Evolutionary conservation across 1,140 invertebrate species (phyloP).

Genomic region (Pemphigus obesinymphae): DNA sequence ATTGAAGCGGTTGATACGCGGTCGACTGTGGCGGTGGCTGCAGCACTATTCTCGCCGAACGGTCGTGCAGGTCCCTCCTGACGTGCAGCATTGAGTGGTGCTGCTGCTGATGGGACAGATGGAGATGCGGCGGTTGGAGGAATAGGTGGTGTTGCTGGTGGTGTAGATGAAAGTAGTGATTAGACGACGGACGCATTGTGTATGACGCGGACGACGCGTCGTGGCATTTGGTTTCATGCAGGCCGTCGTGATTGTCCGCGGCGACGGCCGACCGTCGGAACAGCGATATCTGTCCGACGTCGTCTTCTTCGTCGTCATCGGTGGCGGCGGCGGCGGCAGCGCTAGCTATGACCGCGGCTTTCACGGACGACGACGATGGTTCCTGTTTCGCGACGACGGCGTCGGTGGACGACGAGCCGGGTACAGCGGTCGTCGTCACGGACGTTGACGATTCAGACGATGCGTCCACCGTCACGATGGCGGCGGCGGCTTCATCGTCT

Average conservation of each 20-base stretch:
- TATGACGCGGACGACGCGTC: conserved; percentile 35
- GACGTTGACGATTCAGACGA: conserved; percentile 52
- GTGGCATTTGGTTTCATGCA: conserved; percentile 33
- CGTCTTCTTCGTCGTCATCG: not conserved
- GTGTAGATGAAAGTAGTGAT: not conserved
- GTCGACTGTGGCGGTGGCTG: not conserved
- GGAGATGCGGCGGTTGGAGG: not conserved
- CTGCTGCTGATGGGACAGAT: not conserved
- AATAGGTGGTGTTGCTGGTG: not conserved
- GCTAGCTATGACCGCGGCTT: not conserved
- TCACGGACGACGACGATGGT: not conserved
- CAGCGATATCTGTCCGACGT: not conserved
- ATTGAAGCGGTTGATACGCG: conserved; percentile 1
- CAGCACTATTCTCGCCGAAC: not conserved
- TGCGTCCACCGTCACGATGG: conserved; percentile 57
- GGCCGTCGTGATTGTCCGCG: not conserved
- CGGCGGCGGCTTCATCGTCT: conserved; percentile 55
- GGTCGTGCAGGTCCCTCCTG: not conserved
- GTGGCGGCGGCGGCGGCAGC: not conserved
- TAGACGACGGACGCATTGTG: conserved; percentile 25
- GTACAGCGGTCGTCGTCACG: conserved; percentile 45
- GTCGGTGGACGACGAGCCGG: conserved; percentile 43
- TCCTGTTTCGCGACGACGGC: conserved; percentile 7
- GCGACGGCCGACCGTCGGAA: not conserved
- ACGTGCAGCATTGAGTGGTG: not conserved